Evolutionary conservation across 1,140 invertebrate species (phyloP).

Genomic region (Drosophila parabipectinata): DNA sequence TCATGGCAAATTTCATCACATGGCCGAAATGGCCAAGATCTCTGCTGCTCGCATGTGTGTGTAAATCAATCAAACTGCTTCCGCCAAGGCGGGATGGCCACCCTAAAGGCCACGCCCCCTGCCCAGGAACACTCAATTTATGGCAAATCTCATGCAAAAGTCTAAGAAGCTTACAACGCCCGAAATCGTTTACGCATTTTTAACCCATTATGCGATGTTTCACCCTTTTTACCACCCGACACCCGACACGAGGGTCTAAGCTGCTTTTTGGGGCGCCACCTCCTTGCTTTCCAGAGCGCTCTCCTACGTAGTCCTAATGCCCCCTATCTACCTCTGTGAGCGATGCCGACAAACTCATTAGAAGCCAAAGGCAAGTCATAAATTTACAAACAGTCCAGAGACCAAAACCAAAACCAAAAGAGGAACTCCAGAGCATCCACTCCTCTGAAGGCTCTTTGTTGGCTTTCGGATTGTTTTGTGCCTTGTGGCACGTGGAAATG

Average conservation of each 20-base stretch:
- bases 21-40: constrained; percentile 54
- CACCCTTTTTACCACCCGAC: constrained; percentile 4
- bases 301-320: background rate
- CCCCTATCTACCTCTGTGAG: constrained; percentile 50
- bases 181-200: constrained; percentile 78
- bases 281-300: background rate
- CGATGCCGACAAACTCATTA: constrained; percentile 81
- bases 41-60: constrained; percentile 36
- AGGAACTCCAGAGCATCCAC: constrained; percentile 14
- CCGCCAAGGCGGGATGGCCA: constrained; percentile 40
- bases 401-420: constrained; percentile 38
- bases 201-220: constrained; percentile 61
- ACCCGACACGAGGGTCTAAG: constrained; percentile 40
- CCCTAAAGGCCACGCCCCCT: background rate
- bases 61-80: constrained; percentile 80
- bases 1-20: constrained; percentile 71
- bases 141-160: constrained; percentile 75
- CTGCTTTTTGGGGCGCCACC: constrained; percentile 42
- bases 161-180: constrained; percentile 78
- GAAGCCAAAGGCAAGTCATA: constrained; percentile 76
- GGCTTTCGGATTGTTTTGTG: constrained; percentile 27
- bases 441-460: constrained; percentile 20
- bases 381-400: constrained; percentile 68
- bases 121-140: constrained; percentile 55
- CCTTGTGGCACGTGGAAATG: constrained; percentile 57